Base-by-base conservation (phyloP, 2,113 vertebrate genomes). In the Budorcas taxicolor region DNA sequence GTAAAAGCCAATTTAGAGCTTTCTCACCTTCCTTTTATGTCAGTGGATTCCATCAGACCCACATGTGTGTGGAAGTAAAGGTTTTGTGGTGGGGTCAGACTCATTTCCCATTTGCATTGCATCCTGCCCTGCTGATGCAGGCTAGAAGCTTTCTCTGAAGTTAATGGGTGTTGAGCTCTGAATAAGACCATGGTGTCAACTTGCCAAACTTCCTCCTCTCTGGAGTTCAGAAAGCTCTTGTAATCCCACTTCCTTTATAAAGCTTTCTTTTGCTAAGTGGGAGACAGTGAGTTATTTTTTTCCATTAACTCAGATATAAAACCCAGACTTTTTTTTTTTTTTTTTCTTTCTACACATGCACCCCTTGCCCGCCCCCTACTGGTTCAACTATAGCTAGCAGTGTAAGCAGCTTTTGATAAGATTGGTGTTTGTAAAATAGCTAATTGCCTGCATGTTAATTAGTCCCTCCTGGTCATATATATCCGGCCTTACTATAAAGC, bases 21-120 rank as follows among this genome's bases (percentile, higher is more conserved):
- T 96, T 98, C 96, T 98, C 97, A 98, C 97, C 98, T 98, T 97
- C 93, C 96, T 98, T 98, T 97, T 97, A 94, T 96, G 94, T 83
- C 57, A 53, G 89, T 67, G 76, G 91, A 97, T 91, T 96, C 97
- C 97, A 97, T 97, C 97, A 98, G 97, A 91, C 94, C 87, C 97
- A 97, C 97, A 97, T 97, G 96, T 98, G 87, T 95, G 78, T 93
- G 89, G 93, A 91, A 67, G 47, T 47, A 83, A 91, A 93, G 78
- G 88, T 88, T 94, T 95, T 95, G 89, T 89, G 86, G 36, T 93
- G 67, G 97, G 94, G 94, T 97, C 95, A 97, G 96, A 43, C 92
- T 98, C 87, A 97, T 97, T 98, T 97, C 62, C 94, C 92, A 97
- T 96, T 97, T 97, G 78, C 87, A 93, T 90, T 91, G 90, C 91